A percentile compares a stretch with the other conserved stretches of the same genome.
Evolutionary conservation across 2,113 vertebrate species (phyloP).

Genomic region (Archocentrus centrarchus): DNA sequence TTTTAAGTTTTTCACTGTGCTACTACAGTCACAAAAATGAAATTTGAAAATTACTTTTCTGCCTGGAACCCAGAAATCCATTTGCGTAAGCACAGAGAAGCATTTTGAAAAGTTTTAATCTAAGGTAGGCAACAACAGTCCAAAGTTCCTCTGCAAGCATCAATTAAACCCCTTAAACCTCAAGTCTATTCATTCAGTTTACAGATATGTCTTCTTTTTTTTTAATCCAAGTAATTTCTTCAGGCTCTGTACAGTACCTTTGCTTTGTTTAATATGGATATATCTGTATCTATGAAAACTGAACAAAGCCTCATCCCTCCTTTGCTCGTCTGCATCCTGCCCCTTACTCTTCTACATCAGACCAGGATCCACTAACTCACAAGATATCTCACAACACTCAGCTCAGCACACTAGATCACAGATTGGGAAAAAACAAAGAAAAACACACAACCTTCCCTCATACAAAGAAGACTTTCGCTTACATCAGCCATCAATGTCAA

Average conservation of each 20-base stretch:
- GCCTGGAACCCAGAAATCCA: neutral
- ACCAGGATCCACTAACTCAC: too few species aligned
- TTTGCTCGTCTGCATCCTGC: neutral
- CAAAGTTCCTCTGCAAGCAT: neutral
- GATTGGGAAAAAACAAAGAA: too few species aligned
- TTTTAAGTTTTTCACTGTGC: neutral
- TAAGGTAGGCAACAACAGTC: neutral
- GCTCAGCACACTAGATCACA: too few species aligned
- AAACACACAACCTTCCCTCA: too few species aligned
- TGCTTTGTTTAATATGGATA: neutral
- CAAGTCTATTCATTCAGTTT: neutral
- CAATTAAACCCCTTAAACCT: neutral
- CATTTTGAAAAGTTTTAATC: neutral
- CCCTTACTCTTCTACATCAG: neutral
- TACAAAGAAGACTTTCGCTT: neutral
- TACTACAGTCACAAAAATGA: neutral
- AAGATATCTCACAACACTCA: too few species aligned
- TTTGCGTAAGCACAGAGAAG: neutral
- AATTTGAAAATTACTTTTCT: neutral
- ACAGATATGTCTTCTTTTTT: neutral
- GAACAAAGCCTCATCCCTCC: neutral
- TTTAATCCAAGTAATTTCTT: neutral
- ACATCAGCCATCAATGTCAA: neutral
- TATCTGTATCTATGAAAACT: neutral
- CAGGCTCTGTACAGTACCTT: neutral